These are phyloP conservation scores for Hoplodrina ambigua DNA, from an alignment of 2,888 invertebrate genomes.

Conservation along the genomic window DNA sequence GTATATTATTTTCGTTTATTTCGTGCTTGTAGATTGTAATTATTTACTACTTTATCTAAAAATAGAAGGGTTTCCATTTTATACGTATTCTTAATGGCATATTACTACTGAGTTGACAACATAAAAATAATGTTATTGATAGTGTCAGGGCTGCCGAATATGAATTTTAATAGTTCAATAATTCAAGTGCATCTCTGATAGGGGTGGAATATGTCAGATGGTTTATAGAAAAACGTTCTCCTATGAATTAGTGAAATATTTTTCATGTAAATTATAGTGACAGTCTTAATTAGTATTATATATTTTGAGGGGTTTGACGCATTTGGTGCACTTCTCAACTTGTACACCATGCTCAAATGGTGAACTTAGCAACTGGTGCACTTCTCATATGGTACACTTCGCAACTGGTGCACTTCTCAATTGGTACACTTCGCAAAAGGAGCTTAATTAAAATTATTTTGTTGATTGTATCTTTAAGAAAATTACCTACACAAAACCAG, in stretches of 20 bases:
- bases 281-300: no score
- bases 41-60: constrained; percentile 25
- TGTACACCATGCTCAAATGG: no score
- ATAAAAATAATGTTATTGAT: constrained; percentile 18
- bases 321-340: no score
- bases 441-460: no score
- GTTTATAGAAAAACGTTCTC: neutral
- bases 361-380: no score
- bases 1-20: constrained; percentile 33
- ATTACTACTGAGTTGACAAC: constrained; percentile 18
- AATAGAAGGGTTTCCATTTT: constrained; percentile 14
- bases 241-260: neutral
- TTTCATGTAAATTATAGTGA: neutral
- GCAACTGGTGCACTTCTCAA: no score
- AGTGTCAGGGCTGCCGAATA: neutral
- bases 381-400: no score
- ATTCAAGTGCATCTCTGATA: constrained; percentile 9
- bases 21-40: constrained; percentile 22
- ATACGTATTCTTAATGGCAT: neutral
- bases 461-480: no score
- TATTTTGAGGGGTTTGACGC: no score
- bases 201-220: neutral
- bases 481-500: no score
- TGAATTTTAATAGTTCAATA: neutral
- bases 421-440: no score